Percentiles rank a stretch among this genome's conserved stretches.
These are phyloP conservation scores for Seriola quinqueradiata DNA, from an alignment of 2,113 vertebrate species.

Conservation along the genomic window DNA sequence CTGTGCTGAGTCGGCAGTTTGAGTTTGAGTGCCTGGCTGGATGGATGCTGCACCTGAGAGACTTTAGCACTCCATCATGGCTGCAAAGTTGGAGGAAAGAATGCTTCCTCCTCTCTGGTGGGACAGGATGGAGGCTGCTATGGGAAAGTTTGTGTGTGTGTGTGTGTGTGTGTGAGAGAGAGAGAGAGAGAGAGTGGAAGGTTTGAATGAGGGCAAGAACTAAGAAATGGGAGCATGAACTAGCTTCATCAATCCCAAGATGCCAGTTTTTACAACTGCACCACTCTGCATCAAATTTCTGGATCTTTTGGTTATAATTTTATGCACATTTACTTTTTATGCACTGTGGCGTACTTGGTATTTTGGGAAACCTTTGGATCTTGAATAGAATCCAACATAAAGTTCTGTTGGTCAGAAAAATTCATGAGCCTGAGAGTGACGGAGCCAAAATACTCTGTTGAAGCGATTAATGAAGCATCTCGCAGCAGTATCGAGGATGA, in stretches of 20 bases:
- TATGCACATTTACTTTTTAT: neutral
- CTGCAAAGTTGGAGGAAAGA: constrained; percentile 19
- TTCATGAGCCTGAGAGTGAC: neutral
- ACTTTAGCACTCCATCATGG: constrained; percentile 43
- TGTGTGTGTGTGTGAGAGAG: neutral
- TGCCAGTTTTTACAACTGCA: neutral
- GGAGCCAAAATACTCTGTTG: too few relatives aligned
- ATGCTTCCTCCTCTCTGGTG: constrained; percentile 7
- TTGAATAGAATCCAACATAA: neutral
- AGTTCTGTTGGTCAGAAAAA: neutral
- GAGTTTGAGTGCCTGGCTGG: constrained; percentile 44
- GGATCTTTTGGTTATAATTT: neutral
- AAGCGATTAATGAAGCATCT: too few relatives aligned
- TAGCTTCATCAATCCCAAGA: neutral
- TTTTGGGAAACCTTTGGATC: neutral
- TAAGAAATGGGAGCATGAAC: neutral
- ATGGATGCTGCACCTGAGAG: constrained; percentile 60
- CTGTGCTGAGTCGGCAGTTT: constrained; percentile 67
- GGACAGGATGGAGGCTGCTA: neutral
- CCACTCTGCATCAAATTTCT: neutral
- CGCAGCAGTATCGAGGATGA: too few relatives aligned
- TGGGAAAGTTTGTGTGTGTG: neutral
- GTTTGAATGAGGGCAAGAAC: neutral
- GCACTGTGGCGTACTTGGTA: neutral
- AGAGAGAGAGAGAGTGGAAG: neutral